Percentiles rank a stretch among this genome's conserved stretches.
Evolutionary conservation across 2,888 invertebrate species (phyloP).

Genomic region (Caenorhabditis becei): DNA sequence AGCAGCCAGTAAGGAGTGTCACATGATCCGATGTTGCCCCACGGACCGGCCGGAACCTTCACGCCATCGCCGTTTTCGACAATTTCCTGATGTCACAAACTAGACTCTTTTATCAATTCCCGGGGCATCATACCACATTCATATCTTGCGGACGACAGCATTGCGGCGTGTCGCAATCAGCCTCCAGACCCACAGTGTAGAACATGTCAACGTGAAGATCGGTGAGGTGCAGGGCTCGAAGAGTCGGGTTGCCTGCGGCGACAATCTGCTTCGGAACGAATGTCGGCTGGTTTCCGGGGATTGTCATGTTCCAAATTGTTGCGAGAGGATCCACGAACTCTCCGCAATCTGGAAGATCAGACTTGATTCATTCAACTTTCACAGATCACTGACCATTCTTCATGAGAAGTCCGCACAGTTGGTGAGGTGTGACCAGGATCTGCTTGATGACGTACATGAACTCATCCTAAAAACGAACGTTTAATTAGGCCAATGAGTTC

Average conservation of each 20-base stretch:
- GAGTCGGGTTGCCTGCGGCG: constrained; percentile 67
- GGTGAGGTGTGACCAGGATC: constrained; percentile 72
- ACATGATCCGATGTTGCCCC: constrained; percentile 76
- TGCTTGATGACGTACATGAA: constrained; percentile 74
- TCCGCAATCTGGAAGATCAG: constrained; percentile 68
- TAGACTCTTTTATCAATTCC: constrained; percentile 1
- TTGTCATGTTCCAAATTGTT: constrained; percentile 70
- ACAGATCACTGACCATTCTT: constrained; percentile 41
- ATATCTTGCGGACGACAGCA: constrained; percentile 86
- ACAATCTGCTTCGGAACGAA: constrained; percentile 64
- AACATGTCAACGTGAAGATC: constrained; percentile 77
- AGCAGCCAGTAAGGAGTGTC: constrained; percentile 77
- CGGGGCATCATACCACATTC: constrained; percentile 48
- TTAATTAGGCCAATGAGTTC: too few species aligned
- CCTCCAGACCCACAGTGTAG: constrained; percentile 83
- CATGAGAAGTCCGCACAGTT: constrained; percentile 76
- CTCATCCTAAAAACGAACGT: constrained; percentile 68
- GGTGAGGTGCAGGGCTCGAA: constrained; percentile 74
- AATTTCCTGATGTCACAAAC: constrained; percentile 54
- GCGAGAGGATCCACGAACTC: constrained; percentile 70
- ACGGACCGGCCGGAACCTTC: constrained; percentile 68
- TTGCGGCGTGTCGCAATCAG: constrained; percentile 94
- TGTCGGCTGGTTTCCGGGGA: constrained; percentile 73
- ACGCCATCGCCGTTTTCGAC: constrained; percentile 38
- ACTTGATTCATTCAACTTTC: neutral